Base-by-base conservation (phyloP, 2,888 invertebrate species). In the Ptilodon capucinus region DNA sequence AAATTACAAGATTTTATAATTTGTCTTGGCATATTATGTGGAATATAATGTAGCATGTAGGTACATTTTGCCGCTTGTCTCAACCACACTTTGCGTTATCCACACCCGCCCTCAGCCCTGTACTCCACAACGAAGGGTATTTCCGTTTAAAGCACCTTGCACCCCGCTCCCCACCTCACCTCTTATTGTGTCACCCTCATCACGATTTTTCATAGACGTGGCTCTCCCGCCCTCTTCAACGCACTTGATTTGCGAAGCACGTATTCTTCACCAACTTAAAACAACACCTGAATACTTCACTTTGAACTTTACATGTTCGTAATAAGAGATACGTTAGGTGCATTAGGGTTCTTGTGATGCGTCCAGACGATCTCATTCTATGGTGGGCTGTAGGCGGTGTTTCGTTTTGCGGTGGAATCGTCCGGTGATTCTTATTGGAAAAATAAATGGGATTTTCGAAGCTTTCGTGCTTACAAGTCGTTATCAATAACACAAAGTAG, bases 191-290 rank as follows among this genome's bases (percentile, higher is more conserved):
- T 81, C 83, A 76, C 86, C 86, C 88, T 77, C 75, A 75, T 83
- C 86, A 84, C 86, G 86, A 88, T 88, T 90, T 89, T 90, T 90
- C 88, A 87, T 86, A 85, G 81, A 79, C 81, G 80, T 71, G 61
- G 57, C 60, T 75, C 79, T 82, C 78, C 82, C 84, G 82, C 87
- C 86, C 86, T 84, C 86, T 86, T 83, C 79, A 86, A 82, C 79
- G 75, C 79, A 88, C 89, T 90, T 89, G 88, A 91, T 91, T 90
- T 90, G 84, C 88, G 70, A 79, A 82, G 88, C 89, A 89, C 89
- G 89, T 86, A 81, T 66, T 64, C 71, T 54, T 57, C 50, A 46
- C 63, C 57, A 66, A 58, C 65, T 57, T 70, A 56, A 59, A 63
- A 57, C 53, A 48, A 44, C 38, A 40, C 46, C 21, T 44, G 56